Evolutionary conservation across 2,113 vertebrate genomes (phyloP).

Genomic region (Sebastes fasciatus): DNA sequence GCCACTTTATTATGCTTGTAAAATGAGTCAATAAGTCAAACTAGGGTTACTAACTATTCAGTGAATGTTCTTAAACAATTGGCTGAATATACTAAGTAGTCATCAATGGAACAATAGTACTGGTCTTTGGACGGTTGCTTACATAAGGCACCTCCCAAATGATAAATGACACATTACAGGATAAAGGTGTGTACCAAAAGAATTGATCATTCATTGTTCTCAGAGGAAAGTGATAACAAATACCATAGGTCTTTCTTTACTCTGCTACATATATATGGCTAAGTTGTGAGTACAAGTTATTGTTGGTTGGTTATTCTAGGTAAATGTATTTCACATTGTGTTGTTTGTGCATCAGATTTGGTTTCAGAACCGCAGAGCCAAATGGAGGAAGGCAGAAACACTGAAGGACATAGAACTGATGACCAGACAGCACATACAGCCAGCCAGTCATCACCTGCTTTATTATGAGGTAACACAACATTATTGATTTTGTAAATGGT

Average conservation of each 20-base stretch:
- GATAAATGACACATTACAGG: slow-evolving; percentile 1
- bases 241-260: background rate
- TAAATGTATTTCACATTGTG: background rate
- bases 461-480: slow-evolving; percentile 62
- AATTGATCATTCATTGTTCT: background rate
- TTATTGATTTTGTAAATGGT: background rate
- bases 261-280: no score
- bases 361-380: slow-evolving; percentile 80
- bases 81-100: background rate
- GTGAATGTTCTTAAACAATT: background rate
- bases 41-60: background rate
- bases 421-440: slow-evolving; percentile 23
- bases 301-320: background rate
- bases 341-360: slow-evolving; percentile 68
- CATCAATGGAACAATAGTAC: background rate
- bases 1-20: background rate
- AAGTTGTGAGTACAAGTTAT: background rate
- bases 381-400: slow-evolving; percentile 76
- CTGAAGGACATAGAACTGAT: slow-evolving; percentile 61
- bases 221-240: background rate
- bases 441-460: slow-evolving; percentile 10
- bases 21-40: background rate
- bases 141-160: background rate
- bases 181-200: background rate
- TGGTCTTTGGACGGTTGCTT: slow-evolving; percentile 23